Evolutionary conservation across 2,888 invertebrate genomes (phyloP).

Genomic region (Gonocerus acuteangulatus): DNA sequence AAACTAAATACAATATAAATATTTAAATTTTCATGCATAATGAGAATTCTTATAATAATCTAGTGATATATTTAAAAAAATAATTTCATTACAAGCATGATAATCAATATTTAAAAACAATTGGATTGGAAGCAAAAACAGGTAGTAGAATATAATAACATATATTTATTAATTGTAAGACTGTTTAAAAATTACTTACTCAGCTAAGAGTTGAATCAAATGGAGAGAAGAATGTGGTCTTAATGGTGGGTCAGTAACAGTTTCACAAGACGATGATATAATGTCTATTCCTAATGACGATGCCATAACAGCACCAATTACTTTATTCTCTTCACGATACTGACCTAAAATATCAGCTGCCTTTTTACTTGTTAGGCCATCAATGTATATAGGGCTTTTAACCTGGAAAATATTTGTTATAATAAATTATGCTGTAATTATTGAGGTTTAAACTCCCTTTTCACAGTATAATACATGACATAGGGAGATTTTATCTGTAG

Average conservation of each 20-base stretch:
- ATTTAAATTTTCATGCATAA: too few species aligned
- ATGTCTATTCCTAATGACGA: constrained; percentile 62
- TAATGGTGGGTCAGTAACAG: constrained; percentile 88
- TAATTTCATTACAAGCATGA: too few species aligned
- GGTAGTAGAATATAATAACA: too few species aligned
- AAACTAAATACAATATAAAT: too few species aligned
- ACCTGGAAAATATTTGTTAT: constrained; percentile 55
- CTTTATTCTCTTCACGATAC: constrained; percentile 54
- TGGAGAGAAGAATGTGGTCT: constrained; percentile 82
- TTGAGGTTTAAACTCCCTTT: too few species aligned
- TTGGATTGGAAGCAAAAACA: too few species aligned
- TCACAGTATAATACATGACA: too few species aligned
- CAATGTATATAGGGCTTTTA: constrained; percentile 84
- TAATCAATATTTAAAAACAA: too few species aligned
- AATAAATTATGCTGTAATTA: neutral
- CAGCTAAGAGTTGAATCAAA: constrained; percentile 76
- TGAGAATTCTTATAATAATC: too few species aligned
- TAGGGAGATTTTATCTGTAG: too few species aligned
- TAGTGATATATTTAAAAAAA: too few species aligned
- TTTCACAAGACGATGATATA: constrained; percentile 74
- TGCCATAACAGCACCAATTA: constrained; percentile 88
- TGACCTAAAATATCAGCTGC: constrained; percentile 73
- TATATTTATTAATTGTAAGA: too few species aligned
- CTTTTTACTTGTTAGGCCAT: constrained; percentile 91
- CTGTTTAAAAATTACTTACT: constrained; percentile 56